Evolutionary conservation across 2,113 vertebrate species (phyloP), one percentile per base, ranked within the genome.

Genomic region (Ophthalmolycus amberensis): DNA sequence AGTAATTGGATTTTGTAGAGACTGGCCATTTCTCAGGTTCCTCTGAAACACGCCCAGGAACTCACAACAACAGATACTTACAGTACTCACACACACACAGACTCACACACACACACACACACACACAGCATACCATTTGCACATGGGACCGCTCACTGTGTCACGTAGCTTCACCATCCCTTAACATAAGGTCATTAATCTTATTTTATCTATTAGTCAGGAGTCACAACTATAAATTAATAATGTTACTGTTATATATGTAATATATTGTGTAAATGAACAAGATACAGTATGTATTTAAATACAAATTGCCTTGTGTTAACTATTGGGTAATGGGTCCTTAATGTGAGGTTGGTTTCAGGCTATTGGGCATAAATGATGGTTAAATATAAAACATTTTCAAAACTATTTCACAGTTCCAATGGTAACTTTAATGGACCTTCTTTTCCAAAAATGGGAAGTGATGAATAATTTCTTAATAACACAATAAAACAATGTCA

Each of bases 321-420:
- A 40, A 44, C 32, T 11, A 42, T 1, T 20, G 62, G 62, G 16
- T 37, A 67, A 59, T 48, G 40, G 11, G 10, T 32, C 16, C 15
- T 58, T 67, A 74, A 67, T 59, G 40, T 60, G 18, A 52, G 63
- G 42, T 60, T 62, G 42, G 29, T 42, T 40, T 32, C 52, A 52
- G 59, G 25, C 64, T 62, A 64, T 56, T 52, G 9, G 50, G 22
- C 14, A 27, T 20, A 25, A 66, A 27, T 48, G 5, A 69, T 25
- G 0, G 20, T 34, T 34, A 32, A 64, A 11, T 46, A 20, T 2
- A 34, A 34, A 34, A 34, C 34, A 34, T 6, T 34, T 34, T 34
- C 34, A 34, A 27, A 60, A 60, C 38, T n/a, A 34, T 77, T 58
- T 42, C 8, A 50, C 27, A 60, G 22, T 50, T 79, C 1, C 32